Evolutionary conservation across 2,797 vertebrate species (phyloP).

Genomic region (Pyrocephalus nanus): DNA sequence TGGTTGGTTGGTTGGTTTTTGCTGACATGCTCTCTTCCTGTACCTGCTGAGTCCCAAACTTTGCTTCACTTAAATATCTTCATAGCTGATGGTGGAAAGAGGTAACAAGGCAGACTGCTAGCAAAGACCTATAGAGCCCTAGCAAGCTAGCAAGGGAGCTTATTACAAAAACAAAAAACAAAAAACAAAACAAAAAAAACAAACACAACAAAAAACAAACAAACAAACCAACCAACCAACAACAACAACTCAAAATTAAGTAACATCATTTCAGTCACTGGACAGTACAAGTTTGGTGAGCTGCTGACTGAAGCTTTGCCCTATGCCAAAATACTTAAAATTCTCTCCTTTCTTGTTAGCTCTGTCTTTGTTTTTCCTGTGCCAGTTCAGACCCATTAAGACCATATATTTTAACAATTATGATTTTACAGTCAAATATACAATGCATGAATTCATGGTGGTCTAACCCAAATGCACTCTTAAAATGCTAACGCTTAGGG

Average conservation of each 20-base stretch:
- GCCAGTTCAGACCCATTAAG: slow-evolving; percentile 33
- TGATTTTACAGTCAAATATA: slow-evolving; percentile 46
- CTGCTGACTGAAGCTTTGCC: background rate
- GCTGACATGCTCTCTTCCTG: background rate
- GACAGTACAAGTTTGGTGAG: background rate
- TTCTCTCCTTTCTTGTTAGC: background rate
- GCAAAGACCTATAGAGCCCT: background rate
- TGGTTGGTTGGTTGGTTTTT: no score
- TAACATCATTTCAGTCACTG: background rate
- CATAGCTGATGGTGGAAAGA: background rate
- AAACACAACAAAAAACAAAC: no score
- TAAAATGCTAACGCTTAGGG: slow-evolving; percentile 28
- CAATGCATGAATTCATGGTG: slow-evolving; percentile 46
- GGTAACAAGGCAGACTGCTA: background rate
- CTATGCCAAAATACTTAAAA: background rate
- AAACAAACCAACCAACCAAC: no score
- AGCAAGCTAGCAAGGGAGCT: background rate
- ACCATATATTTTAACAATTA: slow-evolving; percentile 45
- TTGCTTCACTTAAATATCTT: background rate
- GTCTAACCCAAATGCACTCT: slow-evolving; percentile 35
- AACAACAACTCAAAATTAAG: background rate
- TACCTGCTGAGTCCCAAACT: background rate
- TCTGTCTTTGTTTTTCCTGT: background rate
- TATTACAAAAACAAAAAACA: background rate
- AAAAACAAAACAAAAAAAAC: no score